These are phyloP conservation scores for Alsophila aescularia DNA, from an alignment of 2,888 invertebrate genomes.

Conservation along the genomic window DNA sequence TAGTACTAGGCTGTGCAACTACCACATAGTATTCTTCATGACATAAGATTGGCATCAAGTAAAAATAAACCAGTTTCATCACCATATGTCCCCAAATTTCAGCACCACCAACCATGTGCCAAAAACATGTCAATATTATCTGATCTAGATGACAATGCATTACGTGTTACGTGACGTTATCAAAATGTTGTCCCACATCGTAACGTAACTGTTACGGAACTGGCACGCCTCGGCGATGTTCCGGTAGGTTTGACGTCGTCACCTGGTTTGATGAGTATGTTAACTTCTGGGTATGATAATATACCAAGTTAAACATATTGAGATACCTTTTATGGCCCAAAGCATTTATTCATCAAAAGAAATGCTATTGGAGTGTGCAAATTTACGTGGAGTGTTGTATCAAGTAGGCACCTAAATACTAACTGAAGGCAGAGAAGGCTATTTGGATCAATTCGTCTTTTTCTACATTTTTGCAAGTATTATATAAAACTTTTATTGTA, in stretches of 20 bases:
- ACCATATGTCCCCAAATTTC: not conserved
- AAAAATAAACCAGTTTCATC: not conserved
- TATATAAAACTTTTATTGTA: too few species aligned
- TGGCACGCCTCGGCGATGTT: constrained; percentile 54
- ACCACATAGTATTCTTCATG: too few species aligned
- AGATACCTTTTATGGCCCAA: too few species aligned
- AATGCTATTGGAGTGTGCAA: too few species aligned
- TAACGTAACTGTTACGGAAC: constrained; percentile 57
- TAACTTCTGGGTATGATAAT: constrained; percentile 13
- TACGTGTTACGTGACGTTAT: constrained; percentile 54
- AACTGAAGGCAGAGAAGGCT: too few species aligned
- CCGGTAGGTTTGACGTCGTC: constrained; percentile 55
- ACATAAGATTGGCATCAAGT: not conserved
- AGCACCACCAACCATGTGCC: constrained; percentile 6
- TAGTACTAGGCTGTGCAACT: too few species aligned
- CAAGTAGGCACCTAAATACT: too few species aligned
- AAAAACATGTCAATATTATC: constrained; percentile 44
- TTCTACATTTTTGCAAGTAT: too few species aligned
- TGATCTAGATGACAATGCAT: constrained; percentile 6
- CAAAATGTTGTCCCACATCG: constrained; percentile 44
- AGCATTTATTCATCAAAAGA: too few species aligned
- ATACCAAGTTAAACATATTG: too few species aligned
- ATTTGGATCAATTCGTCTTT: too few species aligned
- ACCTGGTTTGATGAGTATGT: constrained; percentile 30
- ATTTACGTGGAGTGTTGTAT: too few species aligned